phyloP scores from a whole-genome alignment of 2,113 vertebrate genomes.

The Melanocharis versteri region DNA sequence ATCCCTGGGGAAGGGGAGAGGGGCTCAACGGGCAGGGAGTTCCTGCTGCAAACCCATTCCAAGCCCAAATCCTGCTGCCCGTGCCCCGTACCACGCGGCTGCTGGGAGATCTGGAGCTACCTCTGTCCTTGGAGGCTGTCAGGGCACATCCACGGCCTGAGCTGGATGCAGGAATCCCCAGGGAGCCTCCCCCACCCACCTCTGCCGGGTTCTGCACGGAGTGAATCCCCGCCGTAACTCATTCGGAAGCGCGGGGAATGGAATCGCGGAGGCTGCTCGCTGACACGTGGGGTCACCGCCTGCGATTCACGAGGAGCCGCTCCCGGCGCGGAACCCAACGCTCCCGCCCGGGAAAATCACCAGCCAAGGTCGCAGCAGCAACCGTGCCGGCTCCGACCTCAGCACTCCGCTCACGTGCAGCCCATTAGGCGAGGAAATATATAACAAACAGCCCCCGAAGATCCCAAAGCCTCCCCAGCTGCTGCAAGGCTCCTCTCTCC shows the following conservation, averaged over 20 bases:
- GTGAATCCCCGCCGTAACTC: not conserved
- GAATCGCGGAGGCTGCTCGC: not conserved
- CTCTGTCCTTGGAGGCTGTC: not conserved
- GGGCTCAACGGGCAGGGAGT: rapidly evolving
- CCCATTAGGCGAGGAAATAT: not conserved
- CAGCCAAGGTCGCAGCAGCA: not conserved
- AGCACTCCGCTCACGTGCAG: not conserved
- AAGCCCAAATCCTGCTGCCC: not conserved
- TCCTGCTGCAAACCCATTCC: not conserved
- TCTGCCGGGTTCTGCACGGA: not conserved
- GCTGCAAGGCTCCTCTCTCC: not conserved
- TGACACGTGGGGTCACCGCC: not conserved
- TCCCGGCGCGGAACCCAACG: not conserved
- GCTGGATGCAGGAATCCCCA: not conserved
- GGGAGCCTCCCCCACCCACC: not conserved
- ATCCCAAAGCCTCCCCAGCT: not conserved
- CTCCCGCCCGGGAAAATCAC: not conserved
- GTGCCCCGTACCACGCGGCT: rapidly evolving
- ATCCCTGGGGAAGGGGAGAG: not conserved
- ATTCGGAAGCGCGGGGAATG: not conserved
- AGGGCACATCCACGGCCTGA: not conserved
- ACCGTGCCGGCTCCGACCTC: not conserved
- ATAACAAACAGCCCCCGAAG: not conserved
- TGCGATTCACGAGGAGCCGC: not conserved
- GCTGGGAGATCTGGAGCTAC: too few relatives aligned